Evolutionary conservation across 30 jellyfish, hydroid and myxozoan species (phyloP).

Genomic region (Turritopsis dohrnii): DNA sequence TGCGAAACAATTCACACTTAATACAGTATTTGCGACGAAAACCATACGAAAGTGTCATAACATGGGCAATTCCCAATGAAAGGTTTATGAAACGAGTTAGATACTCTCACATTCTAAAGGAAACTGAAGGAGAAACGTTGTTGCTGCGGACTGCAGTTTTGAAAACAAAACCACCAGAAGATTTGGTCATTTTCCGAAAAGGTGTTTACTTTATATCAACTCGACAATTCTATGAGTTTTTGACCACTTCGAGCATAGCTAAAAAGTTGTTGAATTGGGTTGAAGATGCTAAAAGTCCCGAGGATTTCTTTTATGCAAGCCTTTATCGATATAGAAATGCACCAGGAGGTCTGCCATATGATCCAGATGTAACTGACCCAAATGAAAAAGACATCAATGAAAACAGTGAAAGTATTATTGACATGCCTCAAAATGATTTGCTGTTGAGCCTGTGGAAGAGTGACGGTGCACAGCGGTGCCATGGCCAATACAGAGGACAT

Average conservation of each 20-base stretch:
- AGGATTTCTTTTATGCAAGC: constrained; percentile 94
- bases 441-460: constrained; percentile 55
- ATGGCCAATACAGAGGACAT: constrained; percentile 62
- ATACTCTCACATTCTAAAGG: constrained; percentile 40
- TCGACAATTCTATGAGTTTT: constrained; percentile 51
- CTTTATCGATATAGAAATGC: constrained; percentile 66
- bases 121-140: constrained; percentile 44
- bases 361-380: constrained; percentile 20
- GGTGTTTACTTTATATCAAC: constrained; percentile 73
- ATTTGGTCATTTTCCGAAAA: constrained; percentile 63
- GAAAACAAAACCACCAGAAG: constrained; percentile 70
- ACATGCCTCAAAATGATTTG: constrained; percentile 24
- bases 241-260: constrained; percentile 39
- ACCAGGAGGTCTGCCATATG: constrained; percentile 76
- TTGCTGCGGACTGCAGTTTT: constrained; percentile 48
- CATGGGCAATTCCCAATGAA: constrained; percentile 42
- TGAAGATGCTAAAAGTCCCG: constrained; percentile 81
- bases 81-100: constrained; percentile 53
- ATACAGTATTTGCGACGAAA: constrained; percentile 56
- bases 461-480: constrained; percentile 50
- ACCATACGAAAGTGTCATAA: constrained; percentile 42
- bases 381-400: neutral
- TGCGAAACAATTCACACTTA: constrained; percentile 60
- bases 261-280: constrained; percentile 64
- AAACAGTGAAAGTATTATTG: constrained; percentile 23